Evolutionary conservation across 2,888 invertebrate genomes (phyloP).

Genomic region (Chloromyia formosa): DNA sequence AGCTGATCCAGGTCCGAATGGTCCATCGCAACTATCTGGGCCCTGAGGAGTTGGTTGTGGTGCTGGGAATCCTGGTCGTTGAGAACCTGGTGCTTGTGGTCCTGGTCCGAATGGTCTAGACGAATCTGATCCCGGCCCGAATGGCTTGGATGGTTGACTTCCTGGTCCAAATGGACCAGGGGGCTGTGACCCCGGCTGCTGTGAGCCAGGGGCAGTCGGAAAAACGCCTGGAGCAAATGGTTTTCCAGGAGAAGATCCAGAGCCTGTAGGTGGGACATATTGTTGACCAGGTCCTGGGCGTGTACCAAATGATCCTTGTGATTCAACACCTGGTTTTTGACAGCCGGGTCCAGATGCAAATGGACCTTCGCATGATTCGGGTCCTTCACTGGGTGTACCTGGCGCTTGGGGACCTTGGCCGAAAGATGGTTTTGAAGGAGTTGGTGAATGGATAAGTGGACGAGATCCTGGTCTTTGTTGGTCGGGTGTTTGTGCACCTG

Average conservation of each 20-base stretch:
- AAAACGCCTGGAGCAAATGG: background rate
- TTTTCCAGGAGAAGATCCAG: background rate
- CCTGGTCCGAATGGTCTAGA: background rate
- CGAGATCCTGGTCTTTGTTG: background rate
- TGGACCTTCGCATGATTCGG: constrained; percentile 3
- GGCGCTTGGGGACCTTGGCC: background rate
- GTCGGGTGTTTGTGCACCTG: background rate
- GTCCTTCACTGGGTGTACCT: background rate
- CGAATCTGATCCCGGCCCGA: background rate
- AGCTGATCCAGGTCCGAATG: constrained; percentile 48
- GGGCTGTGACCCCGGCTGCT: background rate
- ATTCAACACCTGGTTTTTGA: background rate
- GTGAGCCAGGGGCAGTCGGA: background rate
- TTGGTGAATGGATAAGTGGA: background rate
- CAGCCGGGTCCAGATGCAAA: constrained; percentile 3
- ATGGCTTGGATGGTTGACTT: background rate
- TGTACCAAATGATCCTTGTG: background rate
- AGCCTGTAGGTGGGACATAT: background rate
- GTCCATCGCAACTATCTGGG: constrained; percentile 2
- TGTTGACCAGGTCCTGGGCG: background rate
- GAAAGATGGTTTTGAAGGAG: background rate
- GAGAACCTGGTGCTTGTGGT: constrained; percentile 12
- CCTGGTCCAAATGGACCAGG: background rate
- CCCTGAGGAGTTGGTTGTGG: background rate
- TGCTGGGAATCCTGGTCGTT: constrained; percentile 20